phyloP scores from a whole-genome alignment of 2,888 invertebrate species.

The Odiellus spinosus region DNA sequence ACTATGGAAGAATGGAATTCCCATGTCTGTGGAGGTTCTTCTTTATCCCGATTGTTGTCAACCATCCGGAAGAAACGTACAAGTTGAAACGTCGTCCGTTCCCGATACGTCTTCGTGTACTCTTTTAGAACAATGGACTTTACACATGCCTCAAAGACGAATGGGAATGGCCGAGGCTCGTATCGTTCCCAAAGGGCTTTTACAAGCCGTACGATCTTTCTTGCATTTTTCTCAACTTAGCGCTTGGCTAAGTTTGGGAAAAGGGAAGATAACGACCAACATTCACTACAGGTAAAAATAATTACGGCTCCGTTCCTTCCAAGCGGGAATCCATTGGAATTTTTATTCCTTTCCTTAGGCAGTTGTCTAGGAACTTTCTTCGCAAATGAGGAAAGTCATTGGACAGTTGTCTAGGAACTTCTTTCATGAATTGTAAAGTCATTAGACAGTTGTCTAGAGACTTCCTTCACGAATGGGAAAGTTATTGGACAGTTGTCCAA shows the following conservation, averaged over 20 bases:
- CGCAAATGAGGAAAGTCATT: no score
- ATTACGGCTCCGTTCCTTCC: no score
- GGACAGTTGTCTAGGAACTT: no score
- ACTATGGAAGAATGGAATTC: slow-evolving; percentile 52
- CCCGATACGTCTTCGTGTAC: slow-evolving; percentile 36
- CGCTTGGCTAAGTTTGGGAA: slow-evolving; percentile 55
- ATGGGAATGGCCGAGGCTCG: slow-evolving; percentile 27
- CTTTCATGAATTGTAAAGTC: no score
- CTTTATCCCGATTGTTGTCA: slow-evolving; percentile 54
- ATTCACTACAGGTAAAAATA: slow-evolving; percentile 49
- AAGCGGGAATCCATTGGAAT: no score
- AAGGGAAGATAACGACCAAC: slow-evolving; percentile 31
- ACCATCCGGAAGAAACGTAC: slow-evolving; percentile 16
- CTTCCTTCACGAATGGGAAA: no score
- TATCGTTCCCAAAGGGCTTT: slow-evolving; percentile 43
- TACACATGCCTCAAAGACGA: slow-evolving; percentile 46
- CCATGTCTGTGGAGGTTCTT: slow-evolving; percentile 63
- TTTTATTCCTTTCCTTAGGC: no score
- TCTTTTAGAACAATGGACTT: slow-evolving; percentile 62
- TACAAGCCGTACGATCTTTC: slow-evolving; percentile 84
- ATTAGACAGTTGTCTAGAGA: no score
- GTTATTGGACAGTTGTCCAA: no score
- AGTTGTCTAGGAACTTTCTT: no score
- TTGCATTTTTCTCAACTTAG: slow-evolving; percentile 92
- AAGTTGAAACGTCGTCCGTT: slow-evolving; percentile 26